phyloP scores from a whole-genome alignment of 2,113 vertebrate genomes.

The Gadus chalcogrammus region DNA sequence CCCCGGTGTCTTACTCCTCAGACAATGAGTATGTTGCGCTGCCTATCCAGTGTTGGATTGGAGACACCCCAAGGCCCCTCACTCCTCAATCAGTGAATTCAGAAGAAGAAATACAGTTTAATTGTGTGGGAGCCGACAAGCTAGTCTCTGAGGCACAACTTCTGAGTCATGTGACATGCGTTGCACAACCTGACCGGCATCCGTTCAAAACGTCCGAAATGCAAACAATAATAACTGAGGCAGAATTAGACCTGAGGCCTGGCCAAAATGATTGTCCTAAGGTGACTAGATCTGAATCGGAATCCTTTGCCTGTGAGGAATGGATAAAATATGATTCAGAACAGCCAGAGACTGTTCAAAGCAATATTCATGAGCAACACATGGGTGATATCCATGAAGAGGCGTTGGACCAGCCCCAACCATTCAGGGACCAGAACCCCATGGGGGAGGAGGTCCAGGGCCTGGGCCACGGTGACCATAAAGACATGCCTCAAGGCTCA shows the following conservation, averaged over 20 bases:
- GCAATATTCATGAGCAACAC: conserved; percentile 20
- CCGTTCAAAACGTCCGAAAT: conserved; percentile 3
- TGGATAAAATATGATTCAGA: not conserved
- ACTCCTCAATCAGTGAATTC: conserved; percentile 45
- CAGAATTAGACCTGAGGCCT: not conserved
- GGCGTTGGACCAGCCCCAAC: conserved; percentile 4
- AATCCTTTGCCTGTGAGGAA: conserved; percentile 6
- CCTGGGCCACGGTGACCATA: conserved; percentile 12
- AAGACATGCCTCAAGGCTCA: conserved; percentile 20
- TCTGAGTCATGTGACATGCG: conserved; percentile 41
- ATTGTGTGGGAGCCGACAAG: not conserved
- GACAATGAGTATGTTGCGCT: conserved; percentile 52
- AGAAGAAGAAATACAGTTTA: conserved; percentile 33
- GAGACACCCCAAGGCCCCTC: conserved; percentile 41
- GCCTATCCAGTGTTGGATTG: conserved; percentile 51
- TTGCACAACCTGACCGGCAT: not conserved
- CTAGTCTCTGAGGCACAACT: conserved; percentile 14
- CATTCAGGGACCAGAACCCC: conserved; percentile 24
- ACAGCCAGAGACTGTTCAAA: conserved; percentile 14
- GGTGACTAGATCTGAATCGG: conserved; percentile 2
- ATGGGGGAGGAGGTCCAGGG: conserved; percentile 22
- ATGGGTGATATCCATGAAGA: conserved; percentile 10
- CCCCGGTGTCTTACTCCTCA: conserved; percentile 54
- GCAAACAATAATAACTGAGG: conserved; percentile 6
- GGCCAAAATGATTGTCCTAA: conserved; percentile 4